Evolutionary conservation across 1,140 invertebrate genomes (phyloP), one percentile per base, ranked within the genome.

Genomic region (Cepaea nemoralis): DNA sequence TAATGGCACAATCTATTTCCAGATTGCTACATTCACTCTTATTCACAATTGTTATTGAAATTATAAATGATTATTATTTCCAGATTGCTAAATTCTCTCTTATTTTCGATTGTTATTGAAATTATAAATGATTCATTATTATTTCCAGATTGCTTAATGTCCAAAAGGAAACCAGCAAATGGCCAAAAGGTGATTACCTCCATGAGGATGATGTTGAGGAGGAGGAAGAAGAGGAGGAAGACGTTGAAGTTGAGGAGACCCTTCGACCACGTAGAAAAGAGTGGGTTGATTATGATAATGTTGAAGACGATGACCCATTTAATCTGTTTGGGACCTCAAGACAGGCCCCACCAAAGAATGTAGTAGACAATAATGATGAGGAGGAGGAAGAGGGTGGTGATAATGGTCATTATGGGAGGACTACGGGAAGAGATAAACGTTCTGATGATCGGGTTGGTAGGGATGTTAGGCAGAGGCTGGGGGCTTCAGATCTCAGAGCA

Each of bases 271-370:
- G 35, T 14, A 67, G 63, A 37, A 39, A 55, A 42, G 40, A 73
- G 35, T 80, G 48, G 40, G 78, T 80, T 1, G 78, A 80, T 40
- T 80, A 71, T 37, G 78, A 80, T 33, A 80, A 80, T 37, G 78
- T 80, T 1, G 78, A 80, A 31, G 78, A 80, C 31, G 78, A 80
- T 39, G 78, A 80, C 48, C 78, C 78, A n/a, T 80, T 80, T 55
- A 80, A 80, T 73, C 27, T 80, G 48, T 80, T 80, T 55, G 78
- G 78, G 0, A 73, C 69, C 0, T 35, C 77, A 33, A 67, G 70
- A 45, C 59, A 63, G 16, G 19, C 45, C 19, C 31, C 33, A 35
- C 12, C 70, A 5, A 40, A n/a, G 37, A 24, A 5, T 14, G 10
- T 14, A 5, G 8, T 27, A 14, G 37, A 40, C 12, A 35, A 35